Conservation (phyloP, 2,113 vertebrate genomes). For the Gulo gulo region DNA sequence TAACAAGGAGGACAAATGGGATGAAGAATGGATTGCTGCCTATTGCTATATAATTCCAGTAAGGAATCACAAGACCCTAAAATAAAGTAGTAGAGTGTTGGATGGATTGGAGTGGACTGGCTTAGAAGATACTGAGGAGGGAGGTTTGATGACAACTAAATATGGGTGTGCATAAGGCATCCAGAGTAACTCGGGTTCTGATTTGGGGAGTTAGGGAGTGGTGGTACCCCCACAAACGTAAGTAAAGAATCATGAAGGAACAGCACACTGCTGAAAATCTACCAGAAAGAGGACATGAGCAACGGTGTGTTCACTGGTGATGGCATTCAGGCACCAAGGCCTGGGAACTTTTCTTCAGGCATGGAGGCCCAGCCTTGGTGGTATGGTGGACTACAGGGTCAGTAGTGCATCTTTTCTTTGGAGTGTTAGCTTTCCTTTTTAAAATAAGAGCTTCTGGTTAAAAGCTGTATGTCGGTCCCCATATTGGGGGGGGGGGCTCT, state of each 20-base stretch:
- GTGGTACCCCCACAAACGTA: not conserved
- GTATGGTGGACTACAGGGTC: not conserved
- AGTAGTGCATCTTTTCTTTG: not conserved
- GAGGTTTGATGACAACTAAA: not conserved
- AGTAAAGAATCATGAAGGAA: not conserved
- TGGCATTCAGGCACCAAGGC: no score
- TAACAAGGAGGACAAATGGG: not conserved
- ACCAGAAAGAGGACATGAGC: not conserved
- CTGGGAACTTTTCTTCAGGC: not conserved
- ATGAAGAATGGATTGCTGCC: not conserved
- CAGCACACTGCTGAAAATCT: not conserved
- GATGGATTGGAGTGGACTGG: not conserved
- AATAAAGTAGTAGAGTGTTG: not conserved
- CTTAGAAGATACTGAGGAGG: not conserved
- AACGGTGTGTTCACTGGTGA: accelerated
- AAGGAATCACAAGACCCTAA: not conserved
- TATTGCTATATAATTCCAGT: not conserved
- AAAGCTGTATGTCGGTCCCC: constrained; percentile 56
- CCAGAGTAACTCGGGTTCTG: not conserved
- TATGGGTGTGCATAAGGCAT: not conserved
- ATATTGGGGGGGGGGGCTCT: constrained; percentile 49
- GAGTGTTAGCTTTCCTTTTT: not conserved
- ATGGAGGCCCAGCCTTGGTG: not conserved
- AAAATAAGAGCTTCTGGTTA: constrained; percentile 58
- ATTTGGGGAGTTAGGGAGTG: no score